Base-by-base conservation (phyloP, 2,888 invertebrate genomes). In the Odiellus spinosus region DNA sequence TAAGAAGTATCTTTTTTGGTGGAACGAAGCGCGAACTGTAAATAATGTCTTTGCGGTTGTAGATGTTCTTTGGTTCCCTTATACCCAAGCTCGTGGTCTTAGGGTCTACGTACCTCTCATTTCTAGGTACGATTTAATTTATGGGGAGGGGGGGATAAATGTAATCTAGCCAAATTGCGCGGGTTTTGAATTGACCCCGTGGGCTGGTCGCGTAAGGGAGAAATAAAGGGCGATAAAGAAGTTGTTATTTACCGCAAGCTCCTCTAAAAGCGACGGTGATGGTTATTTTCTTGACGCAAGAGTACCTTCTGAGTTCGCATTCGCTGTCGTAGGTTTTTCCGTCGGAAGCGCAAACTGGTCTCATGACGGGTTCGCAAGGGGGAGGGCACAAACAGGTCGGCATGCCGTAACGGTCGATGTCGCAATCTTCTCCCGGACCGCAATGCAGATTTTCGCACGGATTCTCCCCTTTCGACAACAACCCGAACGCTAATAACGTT, bases 341-440 rank as follows among this genome's bases (percentile, higher is more conserved):
- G 59, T 72, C 69, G 34, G 62, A 65, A 38, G 65, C 68, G 56
- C 69, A 69, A 3, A 69, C 67, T 8, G 63, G 64, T 5, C 60
- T 55, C 46, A 60, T 51, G 2, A 55, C 71, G 42, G 78, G 75
- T 62, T 84, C 82, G 63, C 87, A 87, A 33, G 62, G 60, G 12
- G 79, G 73, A 0, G 84, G 82, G 64, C 91, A 91, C 53, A 79
- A 78, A 65, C 90, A 90, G 46, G 76, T 75, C 1, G 87, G 84
- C 47, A 80, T 79, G 2, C 88, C 86, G 49, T 76, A 78, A 21
- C 77, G 75, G 69, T 85, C 80, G 60, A 90, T 76, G 40, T 77
- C 74, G 63, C 91, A 91, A 54, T 79, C 78, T 62, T 87, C 81
- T 44, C 82, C 79, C 6, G 76, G 69, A 40, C 76, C 76, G 65